Base-by-base conservation (phyloP, 1,140 invertebrate genomes). In the Hyles vespertilio region DNA sequence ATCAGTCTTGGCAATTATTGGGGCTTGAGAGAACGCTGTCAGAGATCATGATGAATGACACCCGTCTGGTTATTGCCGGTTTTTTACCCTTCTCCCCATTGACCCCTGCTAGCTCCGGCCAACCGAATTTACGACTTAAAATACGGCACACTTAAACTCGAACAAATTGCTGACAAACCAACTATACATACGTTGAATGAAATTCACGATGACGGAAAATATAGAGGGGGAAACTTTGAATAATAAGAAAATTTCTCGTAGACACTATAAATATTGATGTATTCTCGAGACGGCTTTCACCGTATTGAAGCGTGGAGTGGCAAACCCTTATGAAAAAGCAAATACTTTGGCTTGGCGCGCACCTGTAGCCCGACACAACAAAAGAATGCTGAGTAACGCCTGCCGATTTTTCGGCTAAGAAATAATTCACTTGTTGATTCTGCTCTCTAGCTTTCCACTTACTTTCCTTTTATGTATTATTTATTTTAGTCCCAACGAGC, bases 371-470 rank as follows among this genome's bases (percentile, higher is more conserved):
- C 59, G 63, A 58, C 69, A 72, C 68, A 77, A 83, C 75, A 85
- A 82, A 77, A 58, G 69, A 81, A 70, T 71, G 72, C 79, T 79
- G 79, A 83, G 74, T 82, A 80, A 84, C 74, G 78, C 72, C 67
- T 77, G 69, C 69, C 79, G 72, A 84, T 77, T 84, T 82, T 84
- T 82, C 74, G 72, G 63, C 70, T 79, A 82, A 81, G 79, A 79
- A 84, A 84, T 81, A 79, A 80, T 79, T 81, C 77, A 84, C 81
- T 84, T 84, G 81, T 84, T 84, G 81, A 81, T 79, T 79, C 75
- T 71, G 40, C 67, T 68, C 68, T 58, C 58, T 63, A 67, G 58
- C 63, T 67, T 64, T 69, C 70, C 58, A 63, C 69, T 67, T 67
- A 70, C 68, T 67, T 63, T 62, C 60, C 71, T 74, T 73, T 75